Conservation (phyloP, 2,797 vertebrate genomes). For the Botia kubotai region DNA sequence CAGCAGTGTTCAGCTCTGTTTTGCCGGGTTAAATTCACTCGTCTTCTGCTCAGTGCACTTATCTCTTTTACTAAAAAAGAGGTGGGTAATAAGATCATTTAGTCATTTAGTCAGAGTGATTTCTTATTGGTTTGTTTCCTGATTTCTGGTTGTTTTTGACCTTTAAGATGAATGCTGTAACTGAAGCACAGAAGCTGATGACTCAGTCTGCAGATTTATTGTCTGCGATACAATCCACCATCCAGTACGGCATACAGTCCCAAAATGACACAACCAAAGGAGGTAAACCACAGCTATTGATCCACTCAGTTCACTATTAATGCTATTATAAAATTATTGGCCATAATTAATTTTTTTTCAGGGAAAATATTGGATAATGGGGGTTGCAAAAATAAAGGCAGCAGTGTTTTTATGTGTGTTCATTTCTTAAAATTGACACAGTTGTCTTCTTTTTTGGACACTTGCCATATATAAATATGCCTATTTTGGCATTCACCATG, state of each 20-base stretch:
- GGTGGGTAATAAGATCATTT: constrained; percentile 73
- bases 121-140: background rate
- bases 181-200: constrained; percentile 97
- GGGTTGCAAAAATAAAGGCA: no score
- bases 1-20: constrained; percentile 96
- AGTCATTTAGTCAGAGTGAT: no score
- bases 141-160: constrained; percentile 13
- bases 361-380: no score
- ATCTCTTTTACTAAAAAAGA: constrained; percentile 99
- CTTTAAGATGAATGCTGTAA: constrained; percentile 90
- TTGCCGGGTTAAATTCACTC: constrained; percentile 97
- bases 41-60: constrained; percentile 91
- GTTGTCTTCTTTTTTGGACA: no score
- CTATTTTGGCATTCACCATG: no score
- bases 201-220: constrained; percentile 92
- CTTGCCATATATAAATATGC: no score
- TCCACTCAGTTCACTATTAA: no score
- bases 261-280: constrained; percentile 99
- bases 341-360: no score
- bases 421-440: no score
- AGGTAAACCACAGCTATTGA: constrained; percentile 75
- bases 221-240: constrained; percentile 91
- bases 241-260: constrained; percentile 94
- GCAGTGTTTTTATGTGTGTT: no score
- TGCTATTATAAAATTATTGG: no score